These are phyloP conservation scores for Crotalus viridis DNA, from an alignment of 2,113 vertebrate species.

Conservation along the genomic window DNA sequence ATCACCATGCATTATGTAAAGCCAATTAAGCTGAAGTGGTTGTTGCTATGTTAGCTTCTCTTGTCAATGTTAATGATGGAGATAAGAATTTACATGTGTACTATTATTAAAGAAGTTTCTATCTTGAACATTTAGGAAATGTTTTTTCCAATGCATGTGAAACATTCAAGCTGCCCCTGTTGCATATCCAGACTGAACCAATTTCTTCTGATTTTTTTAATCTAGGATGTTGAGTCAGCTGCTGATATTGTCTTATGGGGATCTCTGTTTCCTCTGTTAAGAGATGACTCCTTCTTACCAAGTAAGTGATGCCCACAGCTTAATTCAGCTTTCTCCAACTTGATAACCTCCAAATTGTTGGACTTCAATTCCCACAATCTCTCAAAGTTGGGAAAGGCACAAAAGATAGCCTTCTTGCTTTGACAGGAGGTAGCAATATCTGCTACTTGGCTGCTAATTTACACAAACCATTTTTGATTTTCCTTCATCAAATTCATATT, in stretches of 20 bases:
- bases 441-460: background rate
- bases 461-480: background rate
- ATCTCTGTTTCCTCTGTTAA: constrained; percentile 78
- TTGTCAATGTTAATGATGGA: background rate
- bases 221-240: constrained; percentile 76
- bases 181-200: background rate
- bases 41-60: background rate
- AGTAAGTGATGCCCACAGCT: constrained; percentile 47
- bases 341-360: background rate
- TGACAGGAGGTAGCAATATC: background rate
- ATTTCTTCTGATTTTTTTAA: background rate
- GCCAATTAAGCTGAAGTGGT: background rate
- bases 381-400: background rate
- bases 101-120: background rate
- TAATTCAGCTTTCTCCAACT: background rate
- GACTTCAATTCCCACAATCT: background rate
- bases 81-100: background rate
- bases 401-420: background rate
- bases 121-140: background rate
- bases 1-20: background rate
- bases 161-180: no score
- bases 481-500: background rate
- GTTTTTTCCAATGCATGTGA: background rate
- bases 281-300: constrained; percentile 64
- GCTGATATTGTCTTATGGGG: constrained; percentile 89